Conservation (phyloP, 1,140 invertebrate genomes). For the Coelopa frigida region DNA sequence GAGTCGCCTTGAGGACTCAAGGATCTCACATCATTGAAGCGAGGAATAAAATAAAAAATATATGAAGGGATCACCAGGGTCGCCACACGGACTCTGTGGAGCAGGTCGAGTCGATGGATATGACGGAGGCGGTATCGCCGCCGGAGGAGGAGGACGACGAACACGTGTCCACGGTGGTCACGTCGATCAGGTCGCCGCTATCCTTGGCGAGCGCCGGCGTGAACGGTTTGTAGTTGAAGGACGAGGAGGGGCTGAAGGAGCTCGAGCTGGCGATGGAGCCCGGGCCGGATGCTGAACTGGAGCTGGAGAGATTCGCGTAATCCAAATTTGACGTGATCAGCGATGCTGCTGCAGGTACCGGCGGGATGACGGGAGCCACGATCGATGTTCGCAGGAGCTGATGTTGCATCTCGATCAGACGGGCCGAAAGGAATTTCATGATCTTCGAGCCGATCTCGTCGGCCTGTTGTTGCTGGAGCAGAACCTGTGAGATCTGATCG, state of each 20-base stretch:
- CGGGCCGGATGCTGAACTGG: slow-evolving; percentile 21
- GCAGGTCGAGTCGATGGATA: slow-evolving; percentile 20
- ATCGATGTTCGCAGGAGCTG: slow-evolving; percentile 22
- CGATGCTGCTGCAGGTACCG: slow-evolving; percentile 14
- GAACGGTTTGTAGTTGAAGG: slow-evolving; percentile 4
- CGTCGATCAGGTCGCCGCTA: slow-evolving; percentile 27
- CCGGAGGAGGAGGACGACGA: slow-evolving; percentile 22
- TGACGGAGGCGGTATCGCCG: slow-evolving; percentile 27
- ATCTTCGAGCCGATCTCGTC: slow-evolving; percentile 72
- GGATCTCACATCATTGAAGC: slow-evolving; percentile 1
- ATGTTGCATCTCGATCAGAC: slow-evolving; percentile 57
- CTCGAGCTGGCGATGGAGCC: slow-evolving; percentile 25
- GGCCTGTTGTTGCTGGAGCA: slow-evolving; percentile 65
- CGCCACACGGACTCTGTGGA: slow-evolving; percentile 36
- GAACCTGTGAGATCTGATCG: slow-evolving; percentile 80
- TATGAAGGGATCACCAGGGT: slow-evolving; percentile 37
- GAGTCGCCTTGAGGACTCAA: not conserved
- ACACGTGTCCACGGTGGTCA: slow-evolving; percentile 35
- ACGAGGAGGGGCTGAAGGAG: slow-evolving; percentile 15
- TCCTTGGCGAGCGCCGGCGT: not conserved
- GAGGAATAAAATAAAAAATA: too few relatives aligned
- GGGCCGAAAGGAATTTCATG: slow-evolving; percentile 79
- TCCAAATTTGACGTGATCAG: slow-evolving; percentile 9
- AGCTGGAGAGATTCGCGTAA: slow-evolving; percentile 19
- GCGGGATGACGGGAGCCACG: slow-evolving; percentile 16